Evolutionary conservation across 2,888 invertebrate genomes (phyloP), one percentile per base, ranked within the genome.

Genomic region (Lutraria lutraria): DNA sequence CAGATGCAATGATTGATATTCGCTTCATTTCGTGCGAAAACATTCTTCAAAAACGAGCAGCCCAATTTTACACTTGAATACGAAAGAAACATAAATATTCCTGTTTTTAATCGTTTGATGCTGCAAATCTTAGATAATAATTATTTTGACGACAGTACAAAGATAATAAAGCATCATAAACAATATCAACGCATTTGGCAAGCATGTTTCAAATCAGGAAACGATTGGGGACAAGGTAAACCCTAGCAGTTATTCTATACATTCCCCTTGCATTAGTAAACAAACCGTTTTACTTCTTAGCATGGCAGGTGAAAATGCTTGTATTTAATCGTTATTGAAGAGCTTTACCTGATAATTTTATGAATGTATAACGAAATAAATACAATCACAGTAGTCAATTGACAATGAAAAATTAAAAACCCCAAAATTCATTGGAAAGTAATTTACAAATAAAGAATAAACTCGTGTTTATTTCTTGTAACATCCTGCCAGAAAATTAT

Each of bases 331-430:
- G 76, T 16, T 76, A 16, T 76, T 34, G 31, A 34, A 76, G 76
- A 31, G 76, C 15, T 31, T 76, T 34, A 76, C 13, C 34, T 76
- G 76, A 31, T 16, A 76, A 76, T 19, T 76, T 76, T 34, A 76
- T 76, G 76, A 25, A 34, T 34, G 0, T 16, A 34, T 76, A 76
- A 76, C 76, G 63, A 68, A 68, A n/a, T 68, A 68, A n/a, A 68
- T 25, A 25, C 13, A 8, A 68, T 25, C 63, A 68, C n/a, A 68
- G 63, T 12, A n/a, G 25, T 25, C 63, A n/a, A n/a, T 68, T 25
- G 63, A 68, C 63, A 68, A 68, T 68, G 63, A 21, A 25, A 68
- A 68, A 25, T 68, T 25, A 68, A 68, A n/a, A 21, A 25, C n/a
- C 25, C 63, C 6, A 25, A 25, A 68, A 60, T 60, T 68, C 6